Percentiles rank a stretch among this genome's conserved stretches.
These are phyloP conservation scores for Vesta saturnalis DNA, from an alignment of 2,888 invertebrate genomes.

Conservation along the genomic window DNA sequence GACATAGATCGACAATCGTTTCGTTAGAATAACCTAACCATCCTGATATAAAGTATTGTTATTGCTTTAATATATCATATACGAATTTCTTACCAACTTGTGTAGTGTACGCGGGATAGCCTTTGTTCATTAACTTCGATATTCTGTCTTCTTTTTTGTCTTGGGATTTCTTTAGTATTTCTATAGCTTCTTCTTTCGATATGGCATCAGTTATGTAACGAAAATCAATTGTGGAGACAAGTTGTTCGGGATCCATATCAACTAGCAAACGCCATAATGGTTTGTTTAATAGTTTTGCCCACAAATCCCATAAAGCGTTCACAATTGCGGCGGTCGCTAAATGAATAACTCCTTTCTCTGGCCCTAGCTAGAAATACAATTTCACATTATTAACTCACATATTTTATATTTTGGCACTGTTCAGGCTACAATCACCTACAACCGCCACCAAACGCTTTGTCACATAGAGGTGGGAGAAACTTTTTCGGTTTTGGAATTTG, in stretches of 20 bases:
- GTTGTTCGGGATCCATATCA: slow-evolving; percentile 84
- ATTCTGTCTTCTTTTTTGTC: slow-evolving; percentile 72
- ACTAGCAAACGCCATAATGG: slow-evolving; percentile 87
- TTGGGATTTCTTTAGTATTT: slow-evolving; percentile 70
- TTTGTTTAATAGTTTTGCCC: slow-evolving; percentile 85
- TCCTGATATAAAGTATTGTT: slow-evolving; percentile 63
- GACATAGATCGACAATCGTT: slow-evolving; percentile 73
- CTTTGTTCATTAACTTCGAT: slow-evolving; percentile 69
- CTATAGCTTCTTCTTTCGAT: slow-evolving; percentile 83
- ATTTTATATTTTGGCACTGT: too few species aligned
- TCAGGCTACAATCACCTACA: too few species aligned
- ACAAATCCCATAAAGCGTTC: slow-evolving; percentile 93
- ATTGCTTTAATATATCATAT: background rate
- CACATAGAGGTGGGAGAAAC: too few species aligned
- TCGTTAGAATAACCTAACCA: slow-evolving; percentile 90
- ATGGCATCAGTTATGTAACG: slow-evolving; percentile 84
- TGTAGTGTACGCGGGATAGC: slow-evolving; percentile 90
- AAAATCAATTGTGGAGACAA: slow-evolving; percentile 89
- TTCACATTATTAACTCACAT: too few species aligned
- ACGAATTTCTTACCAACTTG: slow-evolving; percentile 73
- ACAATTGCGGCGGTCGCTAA: slow-evolving; percentile 87
- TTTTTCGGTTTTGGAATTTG: too few species aligned
- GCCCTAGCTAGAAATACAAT: slow-evolving; percentile 74
- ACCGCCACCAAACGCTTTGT: too few species aligned
- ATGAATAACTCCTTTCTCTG: slow-evolving; percentile 91